phyloP scores from a whole-genome alignment of 2,888 invertebrate genomes.

The Cerastis leucographa region DNA sequence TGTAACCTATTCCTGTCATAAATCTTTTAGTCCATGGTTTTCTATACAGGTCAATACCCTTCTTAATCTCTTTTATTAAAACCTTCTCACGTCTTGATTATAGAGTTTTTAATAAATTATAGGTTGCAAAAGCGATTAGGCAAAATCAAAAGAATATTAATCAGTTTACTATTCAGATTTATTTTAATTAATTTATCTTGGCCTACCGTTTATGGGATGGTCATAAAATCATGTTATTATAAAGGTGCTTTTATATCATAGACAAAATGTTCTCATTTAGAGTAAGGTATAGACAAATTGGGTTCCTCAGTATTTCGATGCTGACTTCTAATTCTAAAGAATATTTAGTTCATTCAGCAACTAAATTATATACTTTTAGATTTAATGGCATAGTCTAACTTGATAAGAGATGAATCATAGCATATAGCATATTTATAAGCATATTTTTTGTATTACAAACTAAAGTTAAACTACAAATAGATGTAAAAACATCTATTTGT shows the following conservation, averaged over 20 bases:
- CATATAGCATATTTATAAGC: too few relatives aligned
- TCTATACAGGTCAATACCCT: constrained; percentile 27
- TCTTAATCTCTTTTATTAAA: constrained; percentile 40
- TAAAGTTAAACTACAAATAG: too few relatives aligned
- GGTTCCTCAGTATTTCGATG: not conserved
- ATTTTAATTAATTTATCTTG: constrained; percentile 15
- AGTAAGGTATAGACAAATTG: not conserved
- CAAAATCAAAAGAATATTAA: constrained; percentile 41
- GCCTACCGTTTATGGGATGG: not conserved
- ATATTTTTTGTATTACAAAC: too few relatives aligned
- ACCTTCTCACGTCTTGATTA: constrained; percentile 41
- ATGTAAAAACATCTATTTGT: too few relatives aligned
- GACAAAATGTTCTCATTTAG: not conserved
- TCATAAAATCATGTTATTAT: not conserved
- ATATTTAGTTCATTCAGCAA: not conserved
- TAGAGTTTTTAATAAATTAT: constrained; percentile 42
- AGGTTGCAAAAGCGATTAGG: constrained; percentile 51
- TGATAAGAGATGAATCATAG: not conserved
- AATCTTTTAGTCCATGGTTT: constrained; percentile 7
- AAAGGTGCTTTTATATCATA: not conserved
- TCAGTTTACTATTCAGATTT: constrained; percentile 29
- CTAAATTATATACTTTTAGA: not conserved
- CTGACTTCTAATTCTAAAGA: not conserved
- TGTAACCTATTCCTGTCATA: not conserved
- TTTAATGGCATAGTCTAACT: not conserved